phyloP scores from a whole-genome alignment of 2,797 vertebrate genomes.

The Chlorospingus semifuscus region DNA sequence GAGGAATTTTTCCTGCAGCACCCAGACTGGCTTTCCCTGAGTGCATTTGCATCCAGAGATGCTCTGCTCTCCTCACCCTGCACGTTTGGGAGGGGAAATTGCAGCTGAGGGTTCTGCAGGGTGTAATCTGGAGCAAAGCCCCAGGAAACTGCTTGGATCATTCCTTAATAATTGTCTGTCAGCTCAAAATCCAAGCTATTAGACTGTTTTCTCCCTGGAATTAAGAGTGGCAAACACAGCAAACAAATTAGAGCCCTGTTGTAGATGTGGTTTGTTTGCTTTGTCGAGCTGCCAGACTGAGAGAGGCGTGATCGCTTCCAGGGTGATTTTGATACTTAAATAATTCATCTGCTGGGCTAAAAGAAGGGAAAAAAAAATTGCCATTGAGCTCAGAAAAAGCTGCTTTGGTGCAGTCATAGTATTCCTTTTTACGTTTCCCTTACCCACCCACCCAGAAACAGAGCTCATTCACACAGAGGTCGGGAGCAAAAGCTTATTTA shows the following conservation, averaged over 20 bases:
- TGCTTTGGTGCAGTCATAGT: background rate
- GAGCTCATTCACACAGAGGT: background rate
- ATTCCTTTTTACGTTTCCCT: background rate
- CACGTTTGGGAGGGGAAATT: background rate
- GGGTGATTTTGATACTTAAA: background rate
- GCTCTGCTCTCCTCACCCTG: background rate
- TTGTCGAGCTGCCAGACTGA: background rate
- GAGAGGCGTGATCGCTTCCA: background rate
- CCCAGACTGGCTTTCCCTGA: background rate
- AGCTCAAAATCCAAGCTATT: background rate
- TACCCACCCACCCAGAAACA: background rate
- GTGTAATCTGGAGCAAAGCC: background rate
- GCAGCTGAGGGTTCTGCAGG: background rate
- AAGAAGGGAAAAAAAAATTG: background rate
- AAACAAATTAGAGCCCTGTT: background rate
- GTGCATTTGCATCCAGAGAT: background rate
- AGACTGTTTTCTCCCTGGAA: background rate
- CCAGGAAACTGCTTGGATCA: background rate
- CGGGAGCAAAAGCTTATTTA: background rate
- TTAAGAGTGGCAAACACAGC: background rate
- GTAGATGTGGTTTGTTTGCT: background rate
- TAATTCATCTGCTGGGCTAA: background rate
- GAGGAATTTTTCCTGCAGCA: background rate
- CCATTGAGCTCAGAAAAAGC: background rate
- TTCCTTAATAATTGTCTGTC: background rate